These are phyloP conservation scores for Hippoglossus stenolepis DNA, from an alignment of 2,113 vertebrate genomes.

Conservation along the genomic window DNA sequence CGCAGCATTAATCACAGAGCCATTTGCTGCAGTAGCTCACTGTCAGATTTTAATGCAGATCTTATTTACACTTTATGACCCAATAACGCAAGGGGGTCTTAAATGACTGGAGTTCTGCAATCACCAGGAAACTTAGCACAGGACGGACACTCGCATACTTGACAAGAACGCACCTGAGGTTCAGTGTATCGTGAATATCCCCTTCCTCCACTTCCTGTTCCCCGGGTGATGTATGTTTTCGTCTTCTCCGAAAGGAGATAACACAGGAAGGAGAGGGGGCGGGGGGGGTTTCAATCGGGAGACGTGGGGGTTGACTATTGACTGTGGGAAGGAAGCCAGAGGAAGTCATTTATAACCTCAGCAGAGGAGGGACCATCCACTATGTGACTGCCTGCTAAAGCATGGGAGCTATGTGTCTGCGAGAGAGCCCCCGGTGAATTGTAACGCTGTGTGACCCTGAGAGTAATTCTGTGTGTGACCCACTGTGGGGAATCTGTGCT, in stretches of 20 bases:
- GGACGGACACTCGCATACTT: not conserved
- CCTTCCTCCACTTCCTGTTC: slow-evolving; percentile 25
- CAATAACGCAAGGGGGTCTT: not conserved
- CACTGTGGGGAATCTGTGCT: slow-evolving; percentile 61
- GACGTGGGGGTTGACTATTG: slow-evolving; percentile 55
- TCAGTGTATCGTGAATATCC: slow-evolving; percentile 11
- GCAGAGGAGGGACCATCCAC: slow-evolving; percentile 62
- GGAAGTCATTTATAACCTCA: slow-evolving; percentile 79
- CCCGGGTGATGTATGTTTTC: not conserved
- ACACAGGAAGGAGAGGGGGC: not conserved
- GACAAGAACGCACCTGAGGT: slow-evolving; percentile 15
- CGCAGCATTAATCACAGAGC: slow-evolving; percentile 34
- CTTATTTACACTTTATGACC: slow-evolving; percentile 5
- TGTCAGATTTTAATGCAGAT: slow-evolving; percentile 14
- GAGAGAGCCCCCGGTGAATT: slow-evolving; percentile 54
- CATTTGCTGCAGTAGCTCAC: slow-evolving; percentile 39
- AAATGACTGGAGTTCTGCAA: not conserved
- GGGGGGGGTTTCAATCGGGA: slow-evolving; percentile 19
- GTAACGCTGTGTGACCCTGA: slow-evolving; percentile 64
- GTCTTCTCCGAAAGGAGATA: slow-evolving; percentile 22
- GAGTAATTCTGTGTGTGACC: slow-evolving; percentile 61
- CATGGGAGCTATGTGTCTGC: slow-evolving; percentile 69
- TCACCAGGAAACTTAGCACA: not conserved
- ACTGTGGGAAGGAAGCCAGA: slow-evolving; percentile 61
- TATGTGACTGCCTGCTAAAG: slow-evolving; percentile 62